Evolutionary conservation across 92 coral and sea anemone genomes (phyloP).

Genomic region (Desmophyllum pertusum): DNA sequence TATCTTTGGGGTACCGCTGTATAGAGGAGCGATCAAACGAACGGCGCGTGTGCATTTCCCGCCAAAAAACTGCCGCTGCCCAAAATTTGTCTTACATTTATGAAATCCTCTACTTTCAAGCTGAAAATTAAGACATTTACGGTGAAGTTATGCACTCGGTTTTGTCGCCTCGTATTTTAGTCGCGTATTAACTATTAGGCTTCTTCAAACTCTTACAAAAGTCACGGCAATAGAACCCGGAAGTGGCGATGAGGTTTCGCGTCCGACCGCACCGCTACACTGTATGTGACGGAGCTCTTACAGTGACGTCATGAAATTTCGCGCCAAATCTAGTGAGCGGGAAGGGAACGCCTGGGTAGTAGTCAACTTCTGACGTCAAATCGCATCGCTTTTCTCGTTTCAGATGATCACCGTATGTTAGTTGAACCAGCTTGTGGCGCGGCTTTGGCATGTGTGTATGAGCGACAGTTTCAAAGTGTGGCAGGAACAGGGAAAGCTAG

Average conservation of each 20-base stretch:
- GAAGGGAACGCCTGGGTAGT: no score
- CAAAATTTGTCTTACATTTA: neutral
- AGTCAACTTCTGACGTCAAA: neutral
- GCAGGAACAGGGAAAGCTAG: slow-evolving; percentile 73
- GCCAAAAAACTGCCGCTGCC: neutral
- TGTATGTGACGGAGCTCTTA: neutral
- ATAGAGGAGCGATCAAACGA: no score
- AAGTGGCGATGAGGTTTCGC: neutral
- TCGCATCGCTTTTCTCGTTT: neutral
- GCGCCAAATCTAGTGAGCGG: no score
- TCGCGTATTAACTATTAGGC: no score
- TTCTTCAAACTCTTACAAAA: neutral
- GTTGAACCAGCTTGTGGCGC: slow-evolving; percentile 97
- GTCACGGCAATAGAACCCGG: neutral
- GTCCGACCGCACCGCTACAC: no score
- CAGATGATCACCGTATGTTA: slow-evolving; percentile 89
- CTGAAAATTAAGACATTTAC: no score
- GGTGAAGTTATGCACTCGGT: no score
- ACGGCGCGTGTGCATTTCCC: neutral
- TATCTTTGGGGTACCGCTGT: no score
- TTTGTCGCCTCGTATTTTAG: neutral
- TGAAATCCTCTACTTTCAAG: neutral
- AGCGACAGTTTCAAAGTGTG: slow-evolving; percentile 58
- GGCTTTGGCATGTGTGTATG: slow-evolving; percentile 81
- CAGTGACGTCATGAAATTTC: no score